phyloP scores from a whole-genome alignment of 2,113 vertebrate genomes.

The Gnathonemus longibarbis region DNA sequence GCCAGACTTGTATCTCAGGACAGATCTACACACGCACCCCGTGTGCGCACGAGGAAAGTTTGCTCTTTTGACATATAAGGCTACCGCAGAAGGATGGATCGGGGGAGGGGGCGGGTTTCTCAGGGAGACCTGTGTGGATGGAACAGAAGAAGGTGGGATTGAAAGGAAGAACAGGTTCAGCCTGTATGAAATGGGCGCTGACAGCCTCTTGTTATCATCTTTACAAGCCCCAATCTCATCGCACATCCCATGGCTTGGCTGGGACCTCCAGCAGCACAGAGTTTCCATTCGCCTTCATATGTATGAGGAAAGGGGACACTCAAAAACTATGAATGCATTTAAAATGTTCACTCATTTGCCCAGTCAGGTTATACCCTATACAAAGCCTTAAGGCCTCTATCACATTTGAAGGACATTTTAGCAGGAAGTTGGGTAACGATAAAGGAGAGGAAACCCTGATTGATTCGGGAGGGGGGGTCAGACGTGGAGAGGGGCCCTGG shows the following conservation, averaged over 20 bases:
- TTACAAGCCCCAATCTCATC: not conserved
- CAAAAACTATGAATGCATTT: not conserved
- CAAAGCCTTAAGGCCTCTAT: not conserved
- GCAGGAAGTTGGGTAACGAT: not conserved
- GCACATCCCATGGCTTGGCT: not conserved
- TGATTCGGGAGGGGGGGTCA: not conserved
- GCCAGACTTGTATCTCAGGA: not conserved
- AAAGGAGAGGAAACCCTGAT: not conserved
- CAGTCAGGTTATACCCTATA: not conserved
- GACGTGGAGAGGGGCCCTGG: not conserved
- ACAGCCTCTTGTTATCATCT: not conserved
- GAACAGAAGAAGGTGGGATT: not conserved
- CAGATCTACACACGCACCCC: not conserved
- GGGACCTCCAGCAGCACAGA: not conserved
- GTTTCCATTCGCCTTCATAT: not conserved
- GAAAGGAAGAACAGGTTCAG: not conserved
- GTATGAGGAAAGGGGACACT: not conserved
- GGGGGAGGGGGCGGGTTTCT: not conserved
- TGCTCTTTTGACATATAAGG: not conserved
- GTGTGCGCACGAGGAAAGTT: not conserved
- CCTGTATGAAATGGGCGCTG: not conserved
- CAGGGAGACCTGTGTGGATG: not conserved
- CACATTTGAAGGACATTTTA: not conserved
- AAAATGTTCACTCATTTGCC: not conserved
- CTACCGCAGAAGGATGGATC: not conserved